Conservation (phyloP, 2,797 vertebrate genomes). For the Argyrosomus regius region DNA sequence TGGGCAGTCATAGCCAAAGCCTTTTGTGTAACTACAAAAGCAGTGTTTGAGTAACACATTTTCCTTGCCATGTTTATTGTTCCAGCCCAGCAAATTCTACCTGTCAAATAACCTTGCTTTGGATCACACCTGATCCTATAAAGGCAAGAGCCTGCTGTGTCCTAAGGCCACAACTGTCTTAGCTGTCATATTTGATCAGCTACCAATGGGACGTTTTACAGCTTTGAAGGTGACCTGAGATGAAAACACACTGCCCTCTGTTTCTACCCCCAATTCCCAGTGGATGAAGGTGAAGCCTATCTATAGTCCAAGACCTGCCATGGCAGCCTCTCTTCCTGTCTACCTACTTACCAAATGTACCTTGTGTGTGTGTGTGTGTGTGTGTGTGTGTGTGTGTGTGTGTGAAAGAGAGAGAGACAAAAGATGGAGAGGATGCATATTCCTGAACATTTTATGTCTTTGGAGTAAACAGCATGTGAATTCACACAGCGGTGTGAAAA, state of each 20-base stretch:
- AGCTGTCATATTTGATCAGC: constrained; percentile 31
- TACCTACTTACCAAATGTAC: too few relatives aligned
- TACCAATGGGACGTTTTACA: constrained; percentile 1
- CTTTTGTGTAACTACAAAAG: neutral
- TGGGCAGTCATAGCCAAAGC: neutral
- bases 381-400: neutral
- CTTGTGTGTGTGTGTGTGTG: neutral
- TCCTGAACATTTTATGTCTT: neutral
- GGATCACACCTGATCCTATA: constrained; percentile 8
- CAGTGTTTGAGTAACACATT: neutral
- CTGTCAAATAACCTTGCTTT: constrained; percentile 13
- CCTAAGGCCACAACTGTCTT: constrained; percentile 1
- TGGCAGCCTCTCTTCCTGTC: neutral
- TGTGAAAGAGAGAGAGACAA: neutral
- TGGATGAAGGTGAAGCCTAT: constrained; percentile 30
- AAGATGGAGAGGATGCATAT: neutral
- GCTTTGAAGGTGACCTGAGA: constrained; percentile 30
- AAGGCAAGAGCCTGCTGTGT: constrained; percentile 10
- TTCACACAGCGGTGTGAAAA: too few relatives aligned
- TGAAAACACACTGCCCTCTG: constrained; percentile 37
- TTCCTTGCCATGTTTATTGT: neutral
- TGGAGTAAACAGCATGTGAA: too few relatives aligned
- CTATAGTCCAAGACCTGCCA: neutral
- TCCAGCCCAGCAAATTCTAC: neutral
- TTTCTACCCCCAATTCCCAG: constrained; percentile 17